Evolutionary conservation across 2,888 invertebrate genomes (phyloP).

Genomic region (Dryomyza anilis): DNA sequence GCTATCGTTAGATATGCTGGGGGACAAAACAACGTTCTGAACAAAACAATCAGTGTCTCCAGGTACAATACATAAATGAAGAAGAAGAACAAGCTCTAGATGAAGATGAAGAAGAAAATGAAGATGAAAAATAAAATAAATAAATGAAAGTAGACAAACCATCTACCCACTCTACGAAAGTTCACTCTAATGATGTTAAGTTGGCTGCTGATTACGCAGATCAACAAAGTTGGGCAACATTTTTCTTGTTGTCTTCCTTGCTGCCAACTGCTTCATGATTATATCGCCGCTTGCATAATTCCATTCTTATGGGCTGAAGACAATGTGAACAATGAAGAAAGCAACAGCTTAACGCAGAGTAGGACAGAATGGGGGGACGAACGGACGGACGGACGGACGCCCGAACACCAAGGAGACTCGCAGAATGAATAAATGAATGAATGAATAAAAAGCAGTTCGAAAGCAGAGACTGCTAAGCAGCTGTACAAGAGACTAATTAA

Average conservation of each 20-base stretch:
- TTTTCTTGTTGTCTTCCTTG: neutral
- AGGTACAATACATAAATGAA: no score
- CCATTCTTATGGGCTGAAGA: constrained; percentile 7
- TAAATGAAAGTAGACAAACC: no score
- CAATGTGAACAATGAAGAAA: neutral
- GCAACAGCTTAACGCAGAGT: constrained; percentile 7
- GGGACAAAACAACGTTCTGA: neutral
- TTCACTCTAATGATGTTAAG: constrained; percentile 12
- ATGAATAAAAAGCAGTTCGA: no score
- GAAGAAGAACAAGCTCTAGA: no score
- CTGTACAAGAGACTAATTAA: constrained; percentile 15
- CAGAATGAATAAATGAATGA: no score
- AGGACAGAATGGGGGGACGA: neutral
- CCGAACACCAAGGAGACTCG: no score
- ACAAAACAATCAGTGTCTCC: no score
- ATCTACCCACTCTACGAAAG: no score
- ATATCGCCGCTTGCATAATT: neutral
- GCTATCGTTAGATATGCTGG: neutral
- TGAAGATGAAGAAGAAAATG: no score
- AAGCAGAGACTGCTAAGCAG: no score
- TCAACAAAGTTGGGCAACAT: constrained; percentile 15
- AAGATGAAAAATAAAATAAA: no score
- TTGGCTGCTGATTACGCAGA: constrained; percentile 16
- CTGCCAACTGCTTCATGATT: neutral
- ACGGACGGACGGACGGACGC: neutral